Conservation (phyloP, 2,797 vertebrate genomes). For the Myripristis murdjan region DNA sequence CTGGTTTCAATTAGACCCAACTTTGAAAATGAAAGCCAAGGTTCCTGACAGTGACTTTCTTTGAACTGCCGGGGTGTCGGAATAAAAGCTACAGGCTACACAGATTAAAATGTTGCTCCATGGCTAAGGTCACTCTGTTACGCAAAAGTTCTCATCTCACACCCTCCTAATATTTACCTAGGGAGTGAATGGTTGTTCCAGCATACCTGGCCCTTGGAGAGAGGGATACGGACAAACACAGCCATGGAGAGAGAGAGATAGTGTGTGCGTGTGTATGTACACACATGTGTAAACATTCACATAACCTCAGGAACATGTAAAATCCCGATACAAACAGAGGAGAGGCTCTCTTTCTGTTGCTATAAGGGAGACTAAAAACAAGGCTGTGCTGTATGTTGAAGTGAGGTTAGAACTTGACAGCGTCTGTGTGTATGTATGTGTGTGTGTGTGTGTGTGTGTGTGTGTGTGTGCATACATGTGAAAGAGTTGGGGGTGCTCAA, state of each 20-base stretch:
- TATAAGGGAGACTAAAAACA: conserved; percentile 38
- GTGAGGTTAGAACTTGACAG: conserved; percentile 14
- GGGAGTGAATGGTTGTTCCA: conserved; percentile 56
- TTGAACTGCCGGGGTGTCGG: conserved; percentile 46
- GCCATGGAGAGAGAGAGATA: background rate
- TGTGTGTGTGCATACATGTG: background rate
- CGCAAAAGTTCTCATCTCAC: conserved; percentile 58
- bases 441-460: conserved; percentile 4
- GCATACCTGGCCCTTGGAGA: conserved; percentile 57
- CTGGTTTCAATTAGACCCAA: conserved; percentile 57
- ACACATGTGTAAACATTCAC: conserved; percentile 38
- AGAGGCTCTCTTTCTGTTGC: conserved; percentile 30
- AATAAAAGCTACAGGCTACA: conserved; percentile 38
- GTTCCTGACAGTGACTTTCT: conserved; percentile 37
- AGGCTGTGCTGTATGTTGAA: conserved; percentile 38
- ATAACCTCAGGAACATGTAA: conserved; percentile 37
- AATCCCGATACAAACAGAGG: conserved; percentile 42
- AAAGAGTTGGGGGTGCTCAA: background rate
- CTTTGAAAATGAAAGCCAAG: conserved; percentile 52
- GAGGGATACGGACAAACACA: conserved; percentile 55
- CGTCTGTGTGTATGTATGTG: background rate
- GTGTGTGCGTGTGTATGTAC: no score
- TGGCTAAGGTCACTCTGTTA: conserved; percentile 37
- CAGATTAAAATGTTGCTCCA: conserved; percentile 44
- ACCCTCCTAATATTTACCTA: conserved; percentile 66